phyloP scores from a whole-genome alignment of 1,140 invertebrate species.

The Maniola jurtina region DNA sequence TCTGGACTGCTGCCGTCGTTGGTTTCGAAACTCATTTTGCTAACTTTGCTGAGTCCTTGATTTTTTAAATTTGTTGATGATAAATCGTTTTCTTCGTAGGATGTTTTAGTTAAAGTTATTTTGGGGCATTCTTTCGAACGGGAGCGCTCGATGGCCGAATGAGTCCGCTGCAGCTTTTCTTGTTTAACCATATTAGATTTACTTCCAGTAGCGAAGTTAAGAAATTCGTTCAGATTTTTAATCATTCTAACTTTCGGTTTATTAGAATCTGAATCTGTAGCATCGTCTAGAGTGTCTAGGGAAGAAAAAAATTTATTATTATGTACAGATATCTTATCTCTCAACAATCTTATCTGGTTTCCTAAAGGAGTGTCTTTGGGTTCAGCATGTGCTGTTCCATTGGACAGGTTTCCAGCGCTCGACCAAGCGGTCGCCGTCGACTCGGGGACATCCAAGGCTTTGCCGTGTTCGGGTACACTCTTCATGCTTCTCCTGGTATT shows the following conservation, averaged over 20 bases:
- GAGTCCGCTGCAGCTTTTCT: slow-evolving; percentile 58
- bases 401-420: slow-evolving; percentile 60
- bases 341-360: slow-evolving; percentile 64
- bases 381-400: slow-evolving; percentile 52
- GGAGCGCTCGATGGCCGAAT: slow-evolving; percentile 51
- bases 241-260: slow-evolving; percentile 81
- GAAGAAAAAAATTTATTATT: slow-evolving; percentile 79
- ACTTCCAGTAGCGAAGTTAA: slow-evolving; percentile 85
- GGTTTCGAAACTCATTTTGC: slow-evolving; percentile 51
- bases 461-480: slow-evolving; percentile 60
- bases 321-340: slow-evolving; percentile 72
- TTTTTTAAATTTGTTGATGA: slow-evolving; percentile 48
- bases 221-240: slow-evolving; percentile 91
- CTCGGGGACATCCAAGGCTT: slow-evolving; percentile 41
- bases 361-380: slow-evolving; percentile 59
- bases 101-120: slow-evolving; percentile 62
- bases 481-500: slow-evolving; percentile 50
- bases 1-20: slow-evolving; percentile 86
- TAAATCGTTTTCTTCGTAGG: slow-evolving; percentile 60
- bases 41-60: slow-evolving; percentile 33
- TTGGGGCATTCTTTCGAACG: slow-evolving; percentile 53
- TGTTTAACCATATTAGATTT: slow-evolving; percentile 73
- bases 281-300: slow-evolving; percentile 75
- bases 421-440: slow-evolving; percentile 37
- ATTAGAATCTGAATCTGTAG: slow-evolving; percentile 38